Percentiles rank a stretch among this genome's conserved stretches.
These are phyloP conservation scores for Prorops nasuta DNA, from an alignment of 1,140 invertebrate species.

Conservation along the genomic window DNA sequence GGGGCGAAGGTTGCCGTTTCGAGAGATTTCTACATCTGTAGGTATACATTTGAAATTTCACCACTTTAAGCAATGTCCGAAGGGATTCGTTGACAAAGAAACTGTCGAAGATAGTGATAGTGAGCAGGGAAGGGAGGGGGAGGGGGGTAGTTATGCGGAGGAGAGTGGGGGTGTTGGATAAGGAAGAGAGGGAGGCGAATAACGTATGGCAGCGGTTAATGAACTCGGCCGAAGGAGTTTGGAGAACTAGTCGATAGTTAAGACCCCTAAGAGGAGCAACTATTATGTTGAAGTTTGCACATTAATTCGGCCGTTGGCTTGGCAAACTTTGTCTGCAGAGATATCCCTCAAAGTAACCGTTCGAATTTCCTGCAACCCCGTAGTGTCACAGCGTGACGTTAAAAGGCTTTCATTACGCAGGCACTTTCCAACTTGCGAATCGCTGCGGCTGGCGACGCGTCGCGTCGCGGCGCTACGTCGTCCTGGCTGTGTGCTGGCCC, in stretches of 20 bases:
- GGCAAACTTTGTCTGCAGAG: slow-evolving; percentile 21
- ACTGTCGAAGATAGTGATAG: not conserved
- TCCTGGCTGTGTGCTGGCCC: no score
- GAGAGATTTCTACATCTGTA: not conserved
- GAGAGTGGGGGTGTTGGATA: not conserved
- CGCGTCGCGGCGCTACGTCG: no score
- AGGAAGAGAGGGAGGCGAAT: slow-evolving; percentile 10
- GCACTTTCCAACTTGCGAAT: slow-evolving; percentile 13
- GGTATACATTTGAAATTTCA: not conserved
- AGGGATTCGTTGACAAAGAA: not conserved
- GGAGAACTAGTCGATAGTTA: slow-evolving; percentile 30
- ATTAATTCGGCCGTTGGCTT: slow-evolving; percentile 35
- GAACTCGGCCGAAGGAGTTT: slow-evolving; percentile 25
- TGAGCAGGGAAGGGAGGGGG: not conserved
- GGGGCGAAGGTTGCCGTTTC: no score
- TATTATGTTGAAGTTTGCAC: slow-evolving; percentile 37
- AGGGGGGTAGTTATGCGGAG: not conserved
- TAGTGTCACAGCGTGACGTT: slow-evolving; percentile 16
- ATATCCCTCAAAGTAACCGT: slow-evolving; percentile 34
- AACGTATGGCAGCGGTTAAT: slow-evolving; percentile 24
- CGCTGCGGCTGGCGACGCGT: no score
- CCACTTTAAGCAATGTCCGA: not conserved
- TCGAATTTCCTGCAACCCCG: slow-evolving; percentile 24
- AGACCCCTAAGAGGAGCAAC: slow-evolving; percentile 30
- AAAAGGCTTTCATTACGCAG: slow-evolving; percentile 27